These are phyloP conservation scores for Labeo calbasu DNA, from an alignment of 2,797 vertebrate species.

Conservation along the genomic window DNA sequence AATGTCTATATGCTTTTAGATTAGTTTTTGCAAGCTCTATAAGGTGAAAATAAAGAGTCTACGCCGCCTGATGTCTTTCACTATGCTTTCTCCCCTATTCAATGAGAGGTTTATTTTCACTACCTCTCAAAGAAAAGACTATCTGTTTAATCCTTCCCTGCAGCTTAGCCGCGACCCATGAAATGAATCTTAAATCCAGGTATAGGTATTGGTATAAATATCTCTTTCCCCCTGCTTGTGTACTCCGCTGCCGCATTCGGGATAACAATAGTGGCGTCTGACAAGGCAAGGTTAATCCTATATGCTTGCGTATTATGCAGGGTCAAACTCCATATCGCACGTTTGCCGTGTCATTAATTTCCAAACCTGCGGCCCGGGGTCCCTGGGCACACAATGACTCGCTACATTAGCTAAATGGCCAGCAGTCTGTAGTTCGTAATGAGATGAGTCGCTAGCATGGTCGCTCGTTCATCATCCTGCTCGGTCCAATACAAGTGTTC, in stretches of 20 bases:
- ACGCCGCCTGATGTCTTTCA: constrained; percentile 19
- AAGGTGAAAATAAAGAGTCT: constrained; percentile 26
- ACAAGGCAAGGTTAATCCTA: constrained; percentile 86
- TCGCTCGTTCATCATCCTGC: constrained; percentile 99
- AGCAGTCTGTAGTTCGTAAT: constrained; percentile 88
- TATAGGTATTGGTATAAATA: constrained; percentile 65
- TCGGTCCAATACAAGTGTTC: constrained; percentile 95
- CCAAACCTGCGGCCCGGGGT: constrained; percentile 84
- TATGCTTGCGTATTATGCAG: constrained; percentile 80
- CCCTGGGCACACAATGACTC: constrained; percentile 88
- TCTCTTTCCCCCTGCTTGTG: constrained; percentile 65
- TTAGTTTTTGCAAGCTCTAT: constrained; percentile 30
- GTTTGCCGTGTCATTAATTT: constrained; percentile 90
- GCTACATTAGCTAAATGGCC: constrained; percentile 96
- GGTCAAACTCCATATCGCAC: constrained; percentile 82
- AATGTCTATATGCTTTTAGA: constrained; percentile 7
- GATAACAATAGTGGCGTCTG: constrained; percentile 77
- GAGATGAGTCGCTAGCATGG: constrained; percentile 94
- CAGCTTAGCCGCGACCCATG: constrained; percentile 68
- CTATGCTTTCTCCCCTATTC: constrained; percentile 43
- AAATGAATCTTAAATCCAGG: constrained; percentile 73
- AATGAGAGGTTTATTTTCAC: constrained; percentile 62
- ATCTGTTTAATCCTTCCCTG: constrained; percentile 80
- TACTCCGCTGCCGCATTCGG: constrained; percentile 67
- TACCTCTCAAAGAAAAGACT: constrained; percentile 74